Evolutionary conservation across 2,113 vertebrate species (phyloP).

Genomic region (Terrapene triunguis): DNA sequence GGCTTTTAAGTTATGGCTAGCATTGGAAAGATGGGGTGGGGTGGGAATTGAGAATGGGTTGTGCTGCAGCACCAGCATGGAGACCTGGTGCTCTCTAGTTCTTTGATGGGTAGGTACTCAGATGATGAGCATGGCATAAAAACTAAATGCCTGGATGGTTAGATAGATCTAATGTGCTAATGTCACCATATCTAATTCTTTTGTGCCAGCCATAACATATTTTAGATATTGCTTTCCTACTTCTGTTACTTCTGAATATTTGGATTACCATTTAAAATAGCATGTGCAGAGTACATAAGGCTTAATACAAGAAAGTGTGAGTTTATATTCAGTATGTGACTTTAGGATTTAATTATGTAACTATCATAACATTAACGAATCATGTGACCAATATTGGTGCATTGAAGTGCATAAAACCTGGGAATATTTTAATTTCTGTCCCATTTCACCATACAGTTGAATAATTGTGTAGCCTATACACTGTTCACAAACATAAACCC

Average conservation of each 20-base stretch:
- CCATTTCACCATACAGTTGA: constrained; percentile 29
- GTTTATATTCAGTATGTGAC: constrained; percentile 62
- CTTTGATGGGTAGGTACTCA: not conserved
- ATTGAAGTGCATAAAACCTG: constrained; percentile 9
- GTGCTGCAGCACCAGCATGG: not conserved
- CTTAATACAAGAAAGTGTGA: constrained; percentile 47
- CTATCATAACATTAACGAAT: constrained; percentile 42
- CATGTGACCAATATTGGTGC: not conserved
- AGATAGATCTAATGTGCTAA: not conserved
- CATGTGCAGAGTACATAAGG: not conserved
- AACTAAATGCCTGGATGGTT: fast-evolving
- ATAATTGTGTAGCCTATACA: constrained; percentile 8
- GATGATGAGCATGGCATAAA: fast-evolving
- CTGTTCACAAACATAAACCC: constrained; percentile 17
- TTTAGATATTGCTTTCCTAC: constrained; percentile 30
- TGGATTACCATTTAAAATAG: constrained; percentile 39
- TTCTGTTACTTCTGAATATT: not conserved
- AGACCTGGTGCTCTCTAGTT: not conserved
- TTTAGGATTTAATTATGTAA: constrained; percentile 58
- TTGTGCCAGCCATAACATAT: fast-evolving
- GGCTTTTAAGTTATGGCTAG: not conserved
- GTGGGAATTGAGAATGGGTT: not conserved
- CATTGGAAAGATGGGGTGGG: not conserved
- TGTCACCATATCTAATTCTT: not conserved
- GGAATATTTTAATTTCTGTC: constrained; percentile 31